Evolutionary conservation across 2,113 vertebrate genomes (phyloP), one percentile per base, ranked within the genome.

Genomic region (Zosterops pallidus): DNA sequence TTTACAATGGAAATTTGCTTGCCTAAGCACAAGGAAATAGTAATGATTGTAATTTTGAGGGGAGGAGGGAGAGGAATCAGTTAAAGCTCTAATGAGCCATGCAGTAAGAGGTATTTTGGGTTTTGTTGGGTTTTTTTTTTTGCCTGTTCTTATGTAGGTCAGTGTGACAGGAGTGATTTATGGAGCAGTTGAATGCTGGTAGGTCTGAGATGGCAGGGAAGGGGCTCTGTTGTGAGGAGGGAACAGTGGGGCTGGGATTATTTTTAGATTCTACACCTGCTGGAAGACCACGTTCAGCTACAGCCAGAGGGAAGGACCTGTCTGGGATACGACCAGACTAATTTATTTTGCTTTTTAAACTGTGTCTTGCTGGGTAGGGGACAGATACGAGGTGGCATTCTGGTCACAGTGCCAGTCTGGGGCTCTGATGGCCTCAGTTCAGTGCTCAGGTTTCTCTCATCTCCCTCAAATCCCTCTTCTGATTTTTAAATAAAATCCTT

Each of bases 1-100:
- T 93, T 95, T 92, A 86, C 52, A 65, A 29, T 94, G 71, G 90
- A 90, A 94, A 93, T 93, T 90, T 3, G 21, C 76, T 95, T 93
- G 76, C 60, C 25, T 59, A 60, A 77, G 83, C 80, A 90, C 47
- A 76, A 65, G 90, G 79, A 95, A 86, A 71, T 89, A 74, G 71
- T 68, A 52, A 75, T 77, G 60, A 49, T 86, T 70, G 37, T 71
- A 71, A 86, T 37, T 81, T 63, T 31, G 2, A 74, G 9, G 35
- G n/a, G 63, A 89, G 37, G 35, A 88, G 63, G 20, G 33, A 87
- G 59, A 67, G 52, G 39, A 64, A 78, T 94, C n/a, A 2, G 22
- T 83, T 86, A 86, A 68, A 49, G 37, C 57, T 83, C 44, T 76
- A 62, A 69, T 77, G 65, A 93, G 35, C 44, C 47, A 52, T 70